Evolutionary conservation across 2,113 vertebrate species (phyloP), one percentile per base, ranked within the genome.

Genomic region (Leptobrachium leishanense): DNA sequence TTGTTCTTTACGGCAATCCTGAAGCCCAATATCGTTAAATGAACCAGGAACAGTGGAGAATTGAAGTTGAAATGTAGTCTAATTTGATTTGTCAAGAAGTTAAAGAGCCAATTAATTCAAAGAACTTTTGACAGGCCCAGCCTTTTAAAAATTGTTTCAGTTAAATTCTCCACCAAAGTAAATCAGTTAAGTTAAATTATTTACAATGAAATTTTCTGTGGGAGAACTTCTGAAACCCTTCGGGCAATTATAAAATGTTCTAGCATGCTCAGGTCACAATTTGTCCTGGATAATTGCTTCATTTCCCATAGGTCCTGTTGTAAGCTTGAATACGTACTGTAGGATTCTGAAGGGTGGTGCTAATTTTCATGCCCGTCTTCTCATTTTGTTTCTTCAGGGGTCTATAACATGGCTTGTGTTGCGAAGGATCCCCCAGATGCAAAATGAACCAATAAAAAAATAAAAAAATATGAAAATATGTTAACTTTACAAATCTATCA

Each of bases 101-200:
- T 66, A 81, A 84, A 81, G 83, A 84, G 41, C 78, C 82, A 87
- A 85, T 88, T 81, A 83, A 84, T 85, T 88, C 46, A 82, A 87
- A 85, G 44, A 85, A 86, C 77, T 86, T 88, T 70, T 85, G 87
- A 86, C 75, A 85, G 84, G 81, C 64, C 74, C 75, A 39, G 68
- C 79, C 73, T 75, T 84, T 84, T 66, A 75, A 86, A 86, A 83
- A 65, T 79, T 66, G 84, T 79, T 78, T 70, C 76, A 69, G 70
- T 81, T 84, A 44, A 81, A 80, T 77, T 83, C 77, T 43, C 59
- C 79, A 86, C 76, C 84, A 44, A 84, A 88, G 84, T 84, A 88
- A 89, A 89, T 89, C 84, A 85, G 83, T 89, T 63, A 31, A 83
- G 81, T 84, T 90, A 86, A 89, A 90, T 89, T 89, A 90, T 89